These are phyloP conservation scores for Atrichornis clamosus DNA, from an alignment of 2,113 vertebrate genomes.

Conservation along the genomic window DNA sequence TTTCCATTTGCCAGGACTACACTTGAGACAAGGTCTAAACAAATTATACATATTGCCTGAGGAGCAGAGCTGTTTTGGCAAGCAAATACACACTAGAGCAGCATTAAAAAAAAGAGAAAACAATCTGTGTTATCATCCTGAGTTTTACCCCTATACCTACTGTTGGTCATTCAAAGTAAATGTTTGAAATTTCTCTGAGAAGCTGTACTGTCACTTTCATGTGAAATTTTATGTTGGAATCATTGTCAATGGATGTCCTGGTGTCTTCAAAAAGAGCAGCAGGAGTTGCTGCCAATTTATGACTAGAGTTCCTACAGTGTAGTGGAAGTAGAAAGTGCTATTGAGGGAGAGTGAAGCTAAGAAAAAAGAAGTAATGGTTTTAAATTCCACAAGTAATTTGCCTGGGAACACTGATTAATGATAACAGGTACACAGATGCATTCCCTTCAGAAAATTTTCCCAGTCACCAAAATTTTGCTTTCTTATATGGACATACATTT, in stretches of 20 bases:
- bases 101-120: neutral
- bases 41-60: neutral
- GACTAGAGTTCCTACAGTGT: neutral
- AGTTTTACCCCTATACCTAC: neutral
- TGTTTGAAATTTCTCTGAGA: neutral
- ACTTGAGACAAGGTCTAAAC: neutral
- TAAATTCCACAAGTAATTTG: neutral
- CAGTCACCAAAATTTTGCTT: neutral
- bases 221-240: neutral
- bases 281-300: neutral
- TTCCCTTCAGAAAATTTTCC: neutral
- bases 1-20: neutral
- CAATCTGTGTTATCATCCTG: neutral
- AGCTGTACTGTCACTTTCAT: neutral
- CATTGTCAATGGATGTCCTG: neutral
- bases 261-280: neutral
- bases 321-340: neutral
- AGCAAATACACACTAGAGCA: neutral
- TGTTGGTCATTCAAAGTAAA: neutral
- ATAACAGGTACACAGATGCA: neutral
- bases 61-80: neutral
- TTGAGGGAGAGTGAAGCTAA: neutral
- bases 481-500: neutral
- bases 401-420: neutral
- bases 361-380: neutral